Percentiles rank a stretch among this genome's conserved stretches.
Evolutionary conservation across 2,888 invertebrate species (phyloP).

Genomic region (Melipona beecheii): DNA sequence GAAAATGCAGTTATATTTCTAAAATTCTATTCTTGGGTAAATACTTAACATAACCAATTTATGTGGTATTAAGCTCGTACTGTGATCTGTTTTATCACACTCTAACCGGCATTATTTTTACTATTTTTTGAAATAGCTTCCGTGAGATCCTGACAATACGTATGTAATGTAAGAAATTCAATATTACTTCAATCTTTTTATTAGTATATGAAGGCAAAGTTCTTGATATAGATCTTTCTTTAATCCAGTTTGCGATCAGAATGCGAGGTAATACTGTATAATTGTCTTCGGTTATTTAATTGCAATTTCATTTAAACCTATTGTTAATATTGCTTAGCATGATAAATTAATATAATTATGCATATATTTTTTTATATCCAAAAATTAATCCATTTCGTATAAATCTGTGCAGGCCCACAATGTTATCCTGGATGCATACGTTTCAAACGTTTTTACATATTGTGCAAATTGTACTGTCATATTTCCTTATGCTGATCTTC

Average conservation of each 20-base stretch:
- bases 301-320: neutral
- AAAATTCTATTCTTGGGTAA: neutral
- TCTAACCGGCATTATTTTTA: too few relatives aligned
- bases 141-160: neutral
- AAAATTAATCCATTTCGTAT: constrained; percentile 35
- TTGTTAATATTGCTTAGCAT: constrained; percentile 12
- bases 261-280: neutral
- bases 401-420: constrained; percentile 89
- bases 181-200: neutral
- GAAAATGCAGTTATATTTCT: neutral
- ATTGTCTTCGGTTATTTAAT: neutral
- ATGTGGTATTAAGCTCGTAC: neutral
- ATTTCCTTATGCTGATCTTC: constrained; percentile 97
- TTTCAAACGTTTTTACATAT: constrained; percentile 95
- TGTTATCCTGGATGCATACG: constrained; percentile 93
- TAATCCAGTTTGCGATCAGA: neutral
- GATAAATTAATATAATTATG: constrained; percentile 6
- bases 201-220: neutral
- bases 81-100: neutral
- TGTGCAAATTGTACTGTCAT: constrained; percentile 95
- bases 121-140: neutral
- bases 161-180: neutral
- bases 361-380: neutral
- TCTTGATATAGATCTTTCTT: neutral
- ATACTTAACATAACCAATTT: neutral